phyloP scores from a whole-genome alignment of 2,888 invertebrate genomes.

The Lymantria monacha region DNA sequence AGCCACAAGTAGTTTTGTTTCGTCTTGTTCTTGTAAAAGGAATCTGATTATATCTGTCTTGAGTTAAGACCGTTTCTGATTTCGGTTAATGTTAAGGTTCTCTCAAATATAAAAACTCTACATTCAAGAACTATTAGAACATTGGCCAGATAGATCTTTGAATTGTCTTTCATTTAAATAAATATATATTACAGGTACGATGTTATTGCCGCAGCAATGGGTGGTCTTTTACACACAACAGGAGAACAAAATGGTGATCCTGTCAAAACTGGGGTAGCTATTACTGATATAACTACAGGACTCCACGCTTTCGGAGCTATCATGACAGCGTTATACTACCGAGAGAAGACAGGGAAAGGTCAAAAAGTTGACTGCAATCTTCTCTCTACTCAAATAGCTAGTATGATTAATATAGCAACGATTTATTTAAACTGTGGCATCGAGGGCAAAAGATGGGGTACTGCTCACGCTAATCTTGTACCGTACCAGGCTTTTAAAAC shows the following conservation, averaged over 20 bases:
- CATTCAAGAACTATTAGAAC: too few species aligned
- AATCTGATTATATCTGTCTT: too few species aligned
- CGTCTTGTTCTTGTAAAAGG: too few species aligned
- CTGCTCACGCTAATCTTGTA: conserved; percentile 96
- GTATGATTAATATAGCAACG: conserved; percentile 93
- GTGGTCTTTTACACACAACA: conserved; percentile 94
- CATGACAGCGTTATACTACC: conserved; percentile 92
- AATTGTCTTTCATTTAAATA: too few species aligned
- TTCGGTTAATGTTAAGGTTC: too few species aligned
- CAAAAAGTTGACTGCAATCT: conserved; percentile 97
- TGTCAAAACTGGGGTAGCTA: conserved; percentile 95
- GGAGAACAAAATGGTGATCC: conserved; percentile 93
- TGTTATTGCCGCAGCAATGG: conserved; percentile 96
- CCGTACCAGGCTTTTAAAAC: conserved; percentile 96
- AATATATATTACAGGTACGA: conserved; percentile 86
- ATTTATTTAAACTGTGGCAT: conserved; percentile 93
- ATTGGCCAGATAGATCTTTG: too few species aligned
- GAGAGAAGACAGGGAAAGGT: conserved; percentile 89
- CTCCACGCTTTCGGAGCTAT: conserved; percentile 97
- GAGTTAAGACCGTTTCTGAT: too few species aligned
- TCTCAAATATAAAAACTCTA: too few species aligned
- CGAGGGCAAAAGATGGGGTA: conserved; percentile 93
- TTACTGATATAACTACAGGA: conserved; percentile 96
- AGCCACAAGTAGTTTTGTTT: too few species aligned
- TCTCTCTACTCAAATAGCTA: conserved; percentile 95